Evolutionary conservation across 2,113 vertebrate genomes (phyloP).

Genomic region (Thunnus thynnus): DNA sequence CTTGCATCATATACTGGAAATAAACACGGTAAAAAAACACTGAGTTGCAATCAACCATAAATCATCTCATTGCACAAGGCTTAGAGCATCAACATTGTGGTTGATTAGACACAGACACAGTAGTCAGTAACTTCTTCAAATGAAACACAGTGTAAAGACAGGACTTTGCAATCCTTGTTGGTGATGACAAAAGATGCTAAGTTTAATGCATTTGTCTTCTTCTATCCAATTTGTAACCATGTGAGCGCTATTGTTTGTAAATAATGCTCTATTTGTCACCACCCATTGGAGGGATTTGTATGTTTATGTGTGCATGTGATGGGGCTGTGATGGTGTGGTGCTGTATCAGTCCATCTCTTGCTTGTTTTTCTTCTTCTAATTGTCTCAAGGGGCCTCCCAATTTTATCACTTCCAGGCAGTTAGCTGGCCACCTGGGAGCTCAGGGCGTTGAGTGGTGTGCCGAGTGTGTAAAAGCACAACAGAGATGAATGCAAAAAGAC

Average conservation of each 20-base stretch:
- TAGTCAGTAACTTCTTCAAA: slow-evolving; percentile 28
- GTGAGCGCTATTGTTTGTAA: slow-evolving; percentile 35
- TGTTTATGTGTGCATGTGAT: slow-evolving; percentile 30
- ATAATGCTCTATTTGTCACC: slow-evolving; percentile 22
- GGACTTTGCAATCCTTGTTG: background rate
- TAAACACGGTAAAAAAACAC: slow-evolving; percentile 48
- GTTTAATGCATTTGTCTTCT: slow-evolving; percentile 20
- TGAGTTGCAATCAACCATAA: slow-evolving; percentile 24
- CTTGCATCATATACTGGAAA: slow-evolving; percentile 47
- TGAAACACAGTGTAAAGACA: slow-evolving; percentile 20
- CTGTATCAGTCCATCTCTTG: slow-evolving; percentile 40
- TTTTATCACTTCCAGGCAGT: slow-evolving; percentile 59
- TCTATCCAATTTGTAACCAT: slow-evolving; percentile 28
- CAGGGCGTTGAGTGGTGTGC: slow-evolving; percentile 26
- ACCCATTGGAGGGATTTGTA: slow-evolving; percentile 8
- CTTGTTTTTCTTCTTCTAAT: slow-evolving; percentile 41
- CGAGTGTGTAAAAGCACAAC: slow-evolving; percentile 28
- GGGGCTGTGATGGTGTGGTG: slow-evolving; percentile 16
- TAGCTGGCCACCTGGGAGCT: slow-evolving; percentile 45
- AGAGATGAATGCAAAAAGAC: slow-evolving; percentile 34
- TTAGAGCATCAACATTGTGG: slow-evolving; percentile 19
- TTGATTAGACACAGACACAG: slow-evolving; percentile 53
- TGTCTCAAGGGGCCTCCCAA: slow-evolving; percentile 35
- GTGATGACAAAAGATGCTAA: background rate
- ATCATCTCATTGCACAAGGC: slow-evolving; percentile 38